phyloP scores from a whole-genome alignment of 2,888 invertebrate genomes.

The Leptura quadrifasciata region DNA sequence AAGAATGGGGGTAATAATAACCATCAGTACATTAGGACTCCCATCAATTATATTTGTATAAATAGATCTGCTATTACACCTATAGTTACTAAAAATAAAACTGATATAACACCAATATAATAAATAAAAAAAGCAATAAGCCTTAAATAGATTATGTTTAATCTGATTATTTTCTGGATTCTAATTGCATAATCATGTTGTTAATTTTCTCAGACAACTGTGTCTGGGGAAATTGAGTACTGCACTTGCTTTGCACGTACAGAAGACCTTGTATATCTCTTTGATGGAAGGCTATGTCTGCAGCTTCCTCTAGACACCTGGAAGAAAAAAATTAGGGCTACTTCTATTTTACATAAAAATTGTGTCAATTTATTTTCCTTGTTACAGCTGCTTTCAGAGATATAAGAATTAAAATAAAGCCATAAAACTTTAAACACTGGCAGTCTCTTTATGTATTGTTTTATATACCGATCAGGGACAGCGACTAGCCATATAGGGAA shows the following conservation, averaged over 20 bases:
- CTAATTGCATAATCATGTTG: slow-evolving; percentile 73
- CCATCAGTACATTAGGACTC: background rate
- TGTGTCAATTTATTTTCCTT: background rate
- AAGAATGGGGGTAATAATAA: background rate
- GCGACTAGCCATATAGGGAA: too few relatives aligned
- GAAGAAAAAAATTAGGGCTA: slow-evolving; percentile 52
- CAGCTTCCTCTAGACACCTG: slow-evolving; percentile 87
- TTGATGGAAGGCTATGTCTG: slow-evolving; percentile 86
- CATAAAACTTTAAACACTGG: too few relatives aligned
- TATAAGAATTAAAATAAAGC: too few relatives aligned
- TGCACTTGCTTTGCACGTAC: slow-evolving; percentile 81
- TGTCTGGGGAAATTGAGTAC: slow-evolving; percentile 69
- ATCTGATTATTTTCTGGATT: slow-evolving; percentile 71
- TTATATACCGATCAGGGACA: too few relatives aligned
- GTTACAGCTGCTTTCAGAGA: too few relatives aligned
- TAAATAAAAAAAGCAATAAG: background rate
- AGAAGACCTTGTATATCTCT: slow-evolving; percentile 82
- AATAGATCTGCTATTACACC: background rate
- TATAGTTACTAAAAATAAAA: background rate
- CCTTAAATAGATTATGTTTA: background rate
- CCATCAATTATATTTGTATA: background rate
- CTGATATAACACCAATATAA: background rate
- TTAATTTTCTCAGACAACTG: slow-evolving; percentile 74
- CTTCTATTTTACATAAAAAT: background rate
- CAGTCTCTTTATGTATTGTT: too few relatives aligned